These are phyloP conservation scores for Microcebus ravelobensis DNA, from an alignment of 2,113 vertebrate species.

Conservation along the genomic window DNA sequence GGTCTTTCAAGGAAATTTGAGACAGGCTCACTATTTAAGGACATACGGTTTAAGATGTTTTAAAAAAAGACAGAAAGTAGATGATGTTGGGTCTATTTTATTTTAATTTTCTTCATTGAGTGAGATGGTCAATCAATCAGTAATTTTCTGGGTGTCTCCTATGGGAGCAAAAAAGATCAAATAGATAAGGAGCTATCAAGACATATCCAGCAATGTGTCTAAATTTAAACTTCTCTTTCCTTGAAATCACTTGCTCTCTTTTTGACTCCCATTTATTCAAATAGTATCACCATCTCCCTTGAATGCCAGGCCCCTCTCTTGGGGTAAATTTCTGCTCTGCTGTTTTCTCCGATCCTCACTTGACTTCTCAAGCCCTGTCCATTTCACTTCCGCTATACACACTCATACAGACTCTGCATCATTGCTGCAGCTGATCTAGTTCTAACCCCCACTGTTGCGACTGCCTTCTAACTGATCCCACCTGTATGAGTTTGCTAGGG, in stretches of 20 bases:
- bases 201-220: background rate
- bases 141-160: background rate
- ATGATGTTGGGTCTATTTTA: background rate
- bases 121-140: background rate
- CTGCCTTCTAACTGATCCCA: background rate
- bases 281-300: background rate
- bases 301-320: background rate
- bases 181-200: background rate
- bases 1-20: background rate
- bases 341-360: fast-evolving
- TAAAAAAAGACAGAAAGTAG: background rate
- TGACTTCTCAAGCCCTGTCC: no score
- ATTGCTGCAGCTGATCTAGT: no score
- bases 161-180: background rate
- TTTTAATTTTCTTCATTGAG: background rate
- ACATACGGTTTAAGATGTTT: background rate
- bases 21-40: background rate
- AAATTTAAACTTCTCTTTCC: background rate
- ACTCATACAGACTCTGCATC: fast-evolving
- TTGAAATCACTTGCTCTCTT: background rate
- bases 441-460: background rate
- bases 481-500: background rate
- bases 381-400: no score
- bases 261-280: background rate
- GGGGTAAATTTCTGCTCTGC: background rate